These are phyloP conservation scores for Xiphorhynchus erythropygius DNA, from an alignment of 2,797 vertebrate genomes.

Conservation along the genomic window DNA sequence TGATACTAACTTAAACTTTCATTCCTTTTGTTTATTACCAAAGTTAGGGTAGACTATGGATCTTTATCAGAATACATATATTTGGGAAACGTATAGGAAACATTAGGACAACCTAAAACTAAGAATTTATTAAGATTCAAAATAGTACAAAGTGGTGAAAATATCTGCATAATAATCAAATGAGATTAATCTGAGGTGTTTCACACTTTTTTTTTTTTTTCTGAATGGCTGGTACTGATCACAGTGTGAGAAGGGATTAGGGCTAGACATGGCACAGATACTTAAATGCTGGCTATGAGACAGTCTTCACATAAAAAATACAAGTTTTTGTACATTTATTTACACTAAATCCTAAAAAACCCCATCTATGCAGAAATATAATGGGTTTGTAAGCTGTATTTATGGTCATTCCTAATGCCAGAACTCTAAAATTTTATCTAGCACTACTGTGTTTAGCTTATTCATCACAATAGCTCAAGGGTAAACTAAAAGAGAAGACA, in stretches of 20 bases:
- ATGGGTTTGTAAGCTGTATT: not conserved
- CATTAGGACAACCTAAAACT: not conserved
- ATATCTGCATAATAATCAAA: not conserved
- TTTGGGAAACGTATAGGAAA: not conserved
- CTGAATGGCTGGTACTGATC: not conserved
- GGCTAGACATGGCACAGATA: not conserved
- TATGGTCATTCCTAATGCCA: not conserved
- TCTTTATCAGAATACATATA: not conserved
- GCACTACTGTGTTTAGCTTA: constrained; percentile 70
- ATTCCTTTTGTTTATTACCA: not conserved
- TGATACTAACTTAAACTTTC: not conserved
- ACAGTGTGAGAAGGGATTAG: not conserved
- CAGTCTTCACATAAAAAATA: not conserved
- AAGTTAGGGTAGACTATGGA: not conserved
- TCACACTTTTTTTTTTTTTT: not conserved
- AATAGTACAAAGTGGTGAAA: not conserved
- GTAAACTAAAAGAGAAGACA: constrained; percentile 2
- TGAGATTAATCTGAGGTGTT: not conserved
- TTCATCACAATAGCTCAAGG: constrained; percentile 75
- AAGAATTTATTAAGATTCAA: not conserved
- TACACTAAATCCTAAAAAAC: not conserved
- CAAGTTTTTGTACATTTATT: not conserved
- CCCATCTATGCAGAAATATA: not conserved
- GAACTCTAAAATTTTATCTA: not conserved
- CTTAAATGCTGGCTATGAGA: not conserved